Percentiles rank a stretch among this genome's conserved stretches.
These are phyloP conservation scores for Cataglyphis altisquamis DNA, from an alignment of 2,888 invertebrate species.

Conservation along the genomic window DNA sequence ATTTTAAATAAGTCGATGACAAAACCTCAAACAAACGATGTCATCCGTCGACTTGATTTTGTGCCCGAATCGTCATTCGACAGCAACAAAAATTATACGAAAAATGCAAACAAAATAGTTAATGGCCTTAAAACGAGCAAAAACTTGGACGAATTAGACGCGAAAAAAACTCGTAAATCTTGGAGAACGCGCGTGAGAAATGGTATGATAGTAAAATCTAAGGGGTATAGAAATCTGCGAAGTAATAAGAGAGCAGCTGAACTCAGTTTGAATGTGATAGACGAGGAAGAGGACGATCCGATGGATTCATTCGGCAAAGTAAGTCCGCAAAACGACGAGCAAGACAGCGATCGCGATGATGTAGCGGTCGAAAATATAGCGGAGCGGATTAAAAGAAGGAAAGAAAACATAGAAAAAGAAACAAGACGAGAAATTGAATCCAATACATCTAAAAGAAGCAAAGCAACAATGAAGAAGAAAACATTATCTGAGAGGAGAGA, in stretches of 20 bases:
- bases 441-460: conserved; percentile 46
- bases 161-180: conserved; percentile 65
- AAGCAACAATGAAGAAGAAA: conserved; percentile 55
- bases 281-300: conserved; percentile 54
- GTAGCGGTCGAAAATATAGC: conserved; percentile 82
- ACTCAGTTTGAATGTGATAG: conserved; percentile 44
- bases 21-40: conserved; percentile 73
- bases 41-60: conserved; percentile 72
- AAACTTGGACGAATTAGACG: conserved; percentile 72
- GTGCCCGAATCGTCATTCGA: conserved; percentile 78
- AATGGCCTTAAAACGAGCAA: conserved; percentile 82
- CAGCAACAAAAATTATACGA: conserved; percentile 82
- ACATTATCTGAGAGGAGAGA: conserved; percentile 43
- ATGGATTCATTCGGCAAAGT: conserved; percentile 50
- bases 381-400: conserved; percentile 83
- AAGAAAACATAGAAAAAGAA: conserved; percentile 73
- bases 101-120: conserved; percentile 76
- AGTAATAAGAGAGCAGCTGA: conserved; percentile 58
- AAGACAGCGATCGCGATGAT: conserved; percentile 59
- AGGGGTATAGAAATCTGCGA: conserved; percentile 61
- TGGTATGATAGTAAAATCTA: conserved; percentile 69
- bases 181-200: conserved; percentile 68
- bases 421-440: conserved; percentile 30
- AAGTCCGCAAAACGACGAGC: conserved; percentile 39
- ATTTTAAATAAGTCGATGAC: conserved; percentile 47